Base-by-base conservation (phyloP, 2,888 invertebrate species). In the Pollenia amentaria region DNA sequence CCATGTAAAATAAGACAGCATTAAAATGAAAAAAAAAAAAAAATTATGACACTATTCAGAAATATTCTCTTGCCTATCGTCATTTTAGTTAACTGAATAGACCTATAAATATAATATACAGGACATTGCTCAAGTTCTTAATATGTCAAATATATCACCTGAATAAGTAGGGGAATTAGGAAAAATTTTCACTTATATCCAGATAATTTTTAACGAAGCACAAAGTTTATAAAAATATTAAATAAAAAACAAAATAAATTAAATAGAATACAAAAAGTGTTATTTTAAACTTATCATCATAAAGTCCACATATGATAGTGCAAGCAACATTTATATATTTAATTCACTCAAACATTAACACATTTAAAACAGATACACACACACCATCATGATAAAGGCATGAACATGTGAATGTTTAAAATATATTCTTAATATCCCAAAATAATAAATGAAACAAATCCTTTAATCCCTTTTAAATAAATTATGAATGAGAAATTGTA, bases 401-500 rank as follows among this genome's bases (percentile, higher is more conserved):
- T 69, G 69, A 40, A 6, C 29, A 6, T 29, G 29, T 29, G 29
- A 6, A 29, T 29, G 4, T 29, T 29, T 29, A 29, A 29, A 29
- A 29, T 29, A 29, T 29, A 29, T 29, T 29, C 29, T 29, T 29
- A 29, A 70, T 29, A 14, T 40, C 9, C 12, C 11, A 48, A 38
- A 51, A 29, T 9, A 42, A 51, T 21, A 69, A 48, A 53, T 57
- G 53, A 16, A 60, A 69, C 62, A 51, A 72, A 80, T 64, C 16
- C 64, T 18, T 60, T 55, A 72, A 72, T 55, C n/a, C 55, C 12
- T 62, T 60, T 70, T n/a, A n/a, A 72, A 62, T 40, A n/a, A 55
- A 42, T 16, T 42, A 11, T 6, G 2, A 18, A 42, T 18, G 42
- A 42, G 40, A 42, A 10, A 11, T 1, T 16, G 0, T 10, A 16